A percentile compares a stretch with the other conserved stretches of the same genome.
These are phyloP conservation scores for Calidris pugnax DNA, from an alignment of 2,113 vertebrate species.

Conservation along the genomic window DNA sequence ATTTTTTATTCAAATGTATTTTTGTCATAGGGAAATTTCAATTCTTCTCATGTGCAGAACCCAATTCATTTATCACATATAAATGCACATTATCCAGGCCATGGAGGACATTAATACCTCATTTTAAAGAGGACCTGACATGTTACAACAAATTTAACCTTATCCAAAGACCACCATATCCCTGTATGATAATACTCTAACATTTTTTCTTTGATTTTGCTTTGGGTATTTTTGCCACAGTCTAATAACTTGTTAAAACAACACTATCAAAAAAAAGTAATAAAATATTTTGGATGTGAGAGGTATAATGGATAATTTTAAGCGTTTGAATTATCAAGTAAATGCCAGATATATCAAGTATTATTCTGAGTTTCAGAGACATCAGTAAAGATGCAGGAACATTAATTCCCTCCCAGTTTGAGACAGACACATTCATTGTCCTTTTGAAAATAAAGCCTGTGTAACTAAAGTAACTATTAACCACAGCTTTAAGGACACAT, in stretches of 20 bases:
- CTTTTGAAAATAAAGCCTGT: not conserved
- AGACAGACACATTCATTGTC: not conserved
- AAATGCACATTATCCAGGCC: not conserved
- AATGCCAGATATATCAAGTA: not conserved
- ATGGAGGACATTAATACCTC: not conserved
- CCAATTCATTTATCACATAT: not conserved
- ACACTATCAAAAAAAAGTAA: not conserved
- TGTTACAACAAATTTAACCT: not conserved
- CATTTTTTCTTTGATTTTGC: not conserved
- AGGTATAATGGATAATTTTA: not conserved
- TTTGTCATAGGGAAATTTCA: not conserved
- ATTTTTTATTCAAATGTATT: not conserved
- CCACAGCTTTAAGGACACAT: not conserved
- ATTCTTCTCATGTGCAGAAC: not conserved
- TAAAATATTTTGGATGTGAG: not conserved
- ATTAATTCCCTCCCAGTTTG: not conserved
- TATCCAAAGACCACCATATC: not conserved
- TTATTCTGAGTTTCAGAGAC: not conserved
- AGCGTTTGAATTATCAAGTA: not conserved
- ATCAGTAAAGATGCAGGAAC: not conserved
- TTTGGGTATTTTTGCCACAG: not conserved
- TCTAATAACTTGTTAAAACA: not conserved
- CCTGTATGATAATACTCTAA: not conserved
- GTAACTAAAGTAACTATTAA: not conserved
- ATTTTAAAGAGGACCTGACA: not conserved